phyloP scores from a whole-genome alignment of 1,140 invertebrate species.

The Drosophila watanabei region DNA sequence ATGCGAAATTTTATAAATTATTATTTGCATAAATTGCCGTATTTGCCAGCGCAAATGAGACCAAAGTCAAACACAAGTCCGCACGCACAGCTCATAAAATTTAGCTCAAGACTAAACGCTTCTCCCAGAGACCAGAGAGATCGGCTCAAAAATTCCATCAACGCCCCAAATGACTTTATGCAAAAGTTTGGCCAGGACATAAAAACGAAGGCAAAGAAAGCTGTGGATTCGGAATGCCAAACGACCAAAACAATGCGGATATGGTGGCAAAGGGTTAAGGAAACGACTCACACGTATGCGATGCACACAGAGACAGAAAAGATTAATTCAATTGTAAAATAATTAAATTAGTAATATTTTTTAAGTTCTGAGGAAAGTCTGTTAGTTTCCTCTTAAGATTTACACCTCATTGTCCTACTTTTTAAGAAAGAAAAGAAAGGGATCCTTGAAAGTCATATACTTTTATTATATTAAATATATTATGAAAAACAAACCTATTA shows the following conservation, averaged over 20 bases:
- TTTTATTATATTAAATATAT: background rate
- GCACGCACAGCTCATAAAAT: slow-evolving; percentile 71
- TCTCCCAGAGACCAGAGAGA: slow-evolving; percentile 1
- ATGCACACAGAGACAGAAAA: background rate
- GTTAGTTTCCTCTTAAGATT: background rate
- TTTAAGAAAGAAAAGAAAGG: background rate
- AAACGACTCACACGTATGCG: slow-evolving; percentile 48
- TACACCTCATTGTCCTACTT: background rate
- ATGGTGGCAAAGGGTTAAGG: slow-evolving; percentile 37
- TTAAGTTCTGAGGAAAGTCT: background rate
- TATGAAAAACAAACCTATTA: background rate
- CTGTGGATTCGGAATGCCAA: slow-evolving; percentile 24
- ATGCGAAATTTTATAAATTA: slow-evolving; percentile 81
- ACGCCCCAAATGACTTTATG: slow-evolving; percentile 66
- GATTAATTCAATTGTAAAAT: background rate
- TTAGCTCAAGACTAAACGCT: slow-evolving; percentile 49
- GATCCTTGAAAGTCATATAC: too few relatives aligned
- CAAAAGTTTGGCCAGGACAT: slow-evolving; percentile 42
- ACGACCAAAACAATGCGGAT: slow-evolving; percentile 54
- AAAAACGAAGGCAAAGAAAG: slow-evolving; percentile 31
- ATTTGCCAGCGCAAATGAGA: slow-evolving; percentile 50
- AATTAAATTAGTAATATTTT: background rate
- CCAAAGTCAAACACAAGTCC: slow-evolving; percentile 43
- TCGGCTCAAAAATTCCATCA: slow-evolving; percentile 72
- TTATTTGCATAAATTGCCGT: slow-evolving; percentile 67